Evolutionary conservation across 23 tunicate species (phyloP).

Genomic region (Halocynthia roretzi): DNA sequence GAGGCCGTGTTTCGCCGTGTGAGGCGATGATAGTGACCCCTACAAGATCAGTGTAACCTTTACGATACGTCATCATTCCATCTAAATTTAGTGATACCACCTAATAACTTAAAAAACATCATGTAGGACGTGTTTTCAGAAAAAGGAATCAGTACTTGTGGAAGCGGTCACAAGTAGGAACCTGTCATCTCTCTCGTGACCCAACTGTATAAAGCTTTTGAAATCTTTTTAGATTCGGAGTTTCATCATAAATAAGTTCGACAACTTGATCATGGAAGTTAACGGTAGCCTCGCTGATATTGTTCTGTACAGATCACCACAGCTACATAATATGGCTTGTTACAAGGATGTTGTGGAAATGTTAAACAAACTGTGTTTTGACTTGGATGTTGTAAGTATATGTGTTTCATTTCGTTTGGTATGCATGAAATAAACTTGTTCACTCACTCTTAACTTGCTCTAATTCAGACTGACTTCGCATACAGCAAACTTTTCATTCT

Average conservation of each 20-base stretch:
- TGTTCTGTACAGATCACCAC: constrained; percentile 23
- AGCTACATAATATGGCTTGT: constrained; percentile 33
- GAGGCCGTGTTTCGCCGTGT: no score
- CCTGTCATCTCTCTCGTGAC: neutral
- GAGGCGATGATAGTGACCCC: no score
- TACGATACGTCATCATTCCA: no score
- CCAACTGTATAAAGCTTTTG: neutral
- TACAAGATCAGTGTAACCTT: no score
- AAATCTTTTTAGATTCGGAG: no score
- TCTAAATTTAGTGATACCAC: no score
- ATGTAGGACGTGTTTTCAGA: no score
- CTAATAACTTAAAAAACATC: no score
- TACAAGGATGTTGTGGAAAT: constrained; percentile 48
- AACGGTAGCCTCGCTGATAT: constrained; percentile 27
- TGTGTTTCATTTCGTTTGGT: neutral
- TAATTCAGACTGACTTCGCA: constrained; percentile 52
- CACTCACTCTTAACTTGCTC: neutral
- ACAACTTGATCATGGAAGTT: constrained; percentile 33
- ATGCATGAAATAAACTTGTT: neutral
- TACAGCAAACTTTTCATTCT: constrained; percentile 65
- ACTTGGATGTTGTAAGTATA: constrained; percentile 56
- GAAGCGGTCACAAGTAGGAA: no score
- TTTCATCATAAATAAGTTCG: constrained; percentile 44
- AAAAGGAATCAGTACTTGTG: no score
- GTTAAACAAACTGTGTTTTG: constrained; percentile 57